phyloP scores from a whole-genome alignment of 2,797 vertebrate species.

The Gadopsis marmoratus region DNA sequence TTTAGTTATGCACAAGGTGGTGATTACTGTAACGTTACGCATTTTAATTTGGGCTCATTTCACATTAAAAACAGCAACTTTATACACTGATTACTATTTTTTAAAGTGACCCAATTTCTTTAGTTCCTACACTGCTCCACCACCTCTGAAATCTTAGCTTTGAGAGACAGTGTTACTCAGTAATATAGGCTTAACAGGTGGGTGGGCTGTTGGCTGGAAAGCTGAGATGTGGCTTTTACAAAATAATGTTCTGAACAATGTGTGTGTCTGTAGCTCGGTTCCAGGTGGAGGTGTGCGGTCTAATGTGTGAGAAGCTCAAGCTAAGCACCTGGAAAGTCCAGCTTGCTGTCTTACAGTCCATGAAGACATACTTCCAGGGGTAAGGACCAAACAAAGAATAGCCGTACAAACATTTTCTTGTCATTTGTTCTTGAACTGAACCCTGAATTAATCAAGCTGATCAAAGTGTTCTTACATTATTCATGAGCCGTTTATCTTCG shows the following conservation, averaged over 20 bases:
- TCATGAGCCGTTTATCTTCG: constrained; percentile 19
- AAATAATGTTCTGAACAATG: neutral
- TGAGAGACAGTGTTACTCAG: neutral
- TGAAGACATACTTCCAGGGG: constrained; percentile 95
- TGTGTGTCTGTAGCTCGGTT: constrained; percentile 85
- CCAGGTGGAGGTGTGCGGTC: constrained; percentile 90
- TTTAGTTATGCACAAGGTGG: no score
- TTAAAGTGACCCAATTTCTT: no score
- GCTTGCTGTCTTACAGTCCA: constrained; percentile 92
- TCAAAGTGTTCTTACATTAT: neutral
- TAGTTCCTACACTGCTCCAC: neutral
- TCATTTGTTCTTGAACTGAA: neutral
- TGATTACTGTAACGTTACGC: no score
- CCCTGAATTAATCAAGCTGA: neutral
- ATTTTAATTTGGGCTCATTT: no score
- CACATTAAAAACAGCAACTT: no score
- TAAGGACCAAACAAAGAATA: constrained; percentile 70
- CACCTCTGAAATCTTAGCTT: neutral
- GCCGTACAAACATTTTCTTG: neutral
- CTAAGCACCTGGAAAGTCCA: constrained; percentile 98
- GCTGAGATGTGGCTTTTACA: neutral
- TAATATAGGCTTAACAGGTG: neutral
- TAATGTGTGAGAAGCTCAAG: constrained; percentile 94
- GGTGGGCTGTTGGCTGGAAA: neutral
- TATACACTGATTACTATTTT: no score